phyloP scores from a whole-genome alignment of 2,113 vertebrate genomes.

The Nibea albiflora region DNA sequence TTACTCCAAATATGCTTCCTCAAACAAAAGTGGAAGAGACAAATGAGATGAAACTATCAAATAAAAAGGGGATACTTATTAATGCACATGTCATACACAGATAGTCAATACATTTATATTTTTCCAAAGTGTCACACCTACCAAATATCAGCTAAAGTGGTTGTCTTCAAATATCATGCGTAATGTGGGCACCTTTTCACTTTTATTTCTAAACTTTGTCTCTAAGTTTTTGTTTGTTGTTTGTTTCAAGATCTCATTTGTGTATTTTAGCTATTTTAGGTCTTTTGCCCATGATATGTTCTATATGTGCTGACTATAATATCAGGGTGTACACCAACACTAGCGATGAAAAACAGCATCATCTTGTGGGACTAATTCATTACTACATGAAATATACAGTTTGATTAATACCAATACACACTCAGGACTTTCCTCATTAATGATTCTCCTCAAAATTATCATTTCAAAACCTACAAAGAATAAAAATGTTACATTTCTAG shows the following conservation, averaged over 20 bases:
- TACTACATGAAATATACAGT: conserved; percentile 21
- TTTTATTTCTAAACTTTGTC: neutral
- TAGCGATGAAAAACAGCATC: conserved; percentile 42
- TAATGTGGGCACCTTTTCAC: neutral
- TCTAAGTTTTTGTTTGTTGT: neutral
- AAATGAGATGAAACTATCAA: conserved; percentile 3
- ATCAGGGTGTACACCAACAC: neutral
- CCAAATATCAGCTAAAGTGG: neutral
- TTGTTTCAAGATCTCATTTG: conserved; percentile 10
- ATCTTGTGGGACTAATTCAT: conserved; percentile 45
- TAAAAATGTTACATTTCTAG: neutral
- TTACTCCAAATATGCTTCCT: conserved; percentile 23
- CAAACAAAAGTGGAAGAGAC: conserved; percentile 23
- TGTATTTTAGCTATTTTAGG: neutral
- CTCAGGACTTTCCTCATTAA: neutral
- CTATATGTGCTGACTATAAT: neutral
- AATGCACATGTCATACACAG: no score
- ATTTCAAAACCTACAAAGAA: neutral
- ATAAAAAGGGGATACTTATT: neutral
- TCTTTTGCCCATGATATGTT: neutral
- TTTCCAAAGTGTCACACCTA: neutral
- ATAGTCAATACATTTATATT: no score
- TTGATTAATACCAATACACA: neutral
- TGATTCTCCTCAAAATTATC: neutral
- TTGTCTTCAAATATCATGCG: neutral